phyloP scores from a whole-genome alignment of 2,888 invertebrate genomes.

The Meteorus colon region DNA sequence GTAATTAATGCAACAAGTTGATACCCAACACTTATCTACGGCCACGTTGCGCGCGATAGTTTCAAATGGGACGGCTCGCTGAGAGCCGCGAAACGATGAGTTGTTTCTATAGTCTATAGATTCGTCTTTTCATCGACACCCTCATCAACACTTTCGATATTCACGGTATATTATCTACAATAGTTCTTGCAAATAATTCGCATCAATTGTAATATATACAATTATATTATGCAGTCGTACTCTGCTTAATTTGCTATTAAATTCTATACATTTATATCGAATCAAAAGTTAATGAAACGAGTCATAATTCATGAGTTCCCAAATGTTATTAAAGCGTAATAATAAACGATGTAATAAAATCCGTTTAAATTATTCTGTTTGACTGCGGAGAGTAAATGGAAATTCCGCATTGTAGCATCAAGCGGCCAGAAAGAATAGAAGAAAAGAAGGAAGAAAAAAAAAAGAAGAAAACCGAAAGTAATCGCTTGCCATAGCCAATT shows the following conservation, averaged over 20 bases:
- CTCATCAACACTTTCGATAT: not conserved
- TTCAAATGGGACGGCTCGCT: conserved; percentile 56
- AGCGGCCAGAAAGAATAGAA: not conserved
- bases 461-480: not conserved
- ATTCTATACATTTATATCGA: too few relatives aligned
- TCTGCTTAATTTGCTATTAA: too few relatives aligned
- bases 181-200: not conserved
- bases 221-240: too few relatives aligned
- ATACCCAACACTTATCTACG: conserved; percentile 70
- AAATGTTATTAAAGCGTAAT: too few relatives aligned
- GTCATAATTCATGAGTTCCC: too few relatives aligned
- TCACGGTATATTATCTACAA: not conserved
- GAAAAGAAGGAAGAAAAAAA: not conserved
- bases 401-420: not conserved
- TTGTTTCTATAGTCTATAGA: conserved; percentile 50
- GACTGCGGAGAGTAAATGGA: not conserved
- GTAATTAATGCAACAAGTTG: conserved; percentile 74
- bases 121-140: conserved; percentile 15
- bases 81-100: conserved; percentile 51
- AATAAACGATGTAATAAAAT: too few relatives aligned
- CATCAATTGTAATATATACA: not conserved
- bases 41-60: conserved; percentile 52
- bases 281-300: too few relatives aligned
- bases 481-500: conserved; percentile 62
- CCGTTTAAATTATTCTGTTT: not conserved